These are phyloP conservation scores for Gambelia wislizenii DNA, from an alignment of 2,797 vertebrate species.

Conservation along the genomic window DNA sequence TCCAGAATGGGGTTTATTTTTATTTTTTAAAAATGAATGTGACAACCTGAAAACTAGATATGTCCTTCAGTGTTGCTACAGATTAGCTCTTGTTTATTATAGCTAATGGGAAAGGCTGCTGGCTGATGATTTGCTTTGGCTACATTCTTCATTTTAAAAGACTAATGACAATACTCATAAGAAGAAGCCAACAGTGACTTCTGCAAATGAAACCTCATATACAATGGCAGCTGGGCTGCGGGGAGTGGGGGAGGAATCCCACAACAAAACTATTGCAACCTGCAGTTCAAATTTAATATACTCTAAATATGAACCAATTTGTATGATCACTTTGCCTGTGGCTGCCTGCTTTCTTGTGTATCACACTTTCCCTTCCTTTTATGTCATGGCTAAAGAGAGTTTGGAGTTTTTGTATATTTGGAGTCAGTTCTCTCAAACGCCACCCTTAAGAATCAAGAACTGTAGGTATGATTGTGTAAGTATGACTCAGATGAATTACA, in stretches of 20 bases:
- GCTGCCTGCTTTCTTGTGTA: not conserved
- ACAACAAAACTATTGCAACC: too few relatives aligned
- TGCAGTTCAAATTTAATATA: not conserved
- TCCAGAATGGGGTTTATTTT: not conserved
- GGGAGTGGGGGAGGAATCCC: not conserved
- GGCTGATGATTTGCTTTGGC: conserved; percentile 47
- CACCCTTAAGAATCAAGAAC: not conserved
- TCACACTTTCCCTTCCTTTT: not conserved
- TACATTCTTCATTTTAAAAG: conserved; percentile 55
- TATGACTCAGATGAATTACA: too few relatives aligned
- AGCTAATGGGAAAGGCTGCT: conserved; percentile 60
- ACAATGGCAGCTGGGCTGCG: not conserved
- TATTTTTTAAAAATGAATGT: conserved; percentile 30
- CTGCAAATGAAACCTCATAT: conserved; percentile 32
- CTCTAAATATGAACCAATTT: not conserved
- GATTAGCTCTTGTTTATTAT: conserved; percentile 65
- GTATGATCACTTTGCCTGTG: not conserved
- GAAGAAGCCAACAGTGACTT: conserved; percentile 40
- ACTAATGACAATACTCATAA: conserved; percentile 27
- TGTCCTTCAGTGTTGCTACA: conserved; percentile 48
- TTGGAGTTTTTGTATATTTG: too few relatives aligned
- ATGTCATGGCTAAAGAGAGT: too few relatives aligned
- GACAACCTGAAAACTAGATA: conserved; percentile 54
- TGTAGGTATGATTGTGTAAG: not conserved
- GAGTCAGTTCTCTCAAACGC: not conserved